phyloP scores from a whole-genome alignment of 30 jellyfish, hydroid and myxozoan species.

The Euphysa ruthae region DNA sequence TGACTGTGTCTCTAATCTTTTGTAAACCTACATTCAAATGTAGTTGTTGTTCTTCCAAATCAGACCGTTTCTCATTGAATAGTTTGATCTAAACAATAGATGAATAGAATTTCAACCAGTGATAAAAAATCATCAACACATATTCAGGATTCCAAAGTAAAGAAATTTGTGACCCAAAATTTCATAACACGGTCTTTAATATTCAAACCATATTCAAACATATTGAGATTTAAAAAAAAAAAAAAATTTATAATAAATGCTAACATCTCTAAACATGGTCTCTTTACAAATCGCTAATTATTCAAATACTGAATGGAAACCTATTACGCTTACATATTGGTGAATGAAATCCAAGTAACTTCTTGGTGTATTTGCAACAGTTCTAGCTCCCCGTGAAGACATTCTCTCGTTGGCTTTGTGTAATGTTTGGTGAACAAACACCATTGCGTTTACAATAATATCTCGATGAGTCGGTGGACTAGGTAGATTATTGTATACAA shows the following conservation, averaged over 20 bases:
- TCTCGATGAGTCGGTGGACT: slow-evolving; percentile 98
- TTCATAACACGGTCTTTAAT: no score
- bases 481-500: slow-evolving; percentile 72
- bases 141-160: no score
- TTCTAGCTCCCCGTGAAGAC: slow-evolving; percentile 87
- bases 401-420: slow-evolving; percentile 78
- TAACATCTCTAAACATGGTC: no score
- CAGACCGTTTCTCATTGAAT: slow-evolving; percentile 92
- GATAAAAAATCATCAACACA: no score
- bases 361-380: slow-evolving; percentile 95
- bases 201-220: no score
- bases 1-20: slow-evolving; percentile 89
- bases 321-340: slow-evolving; percentile 69
- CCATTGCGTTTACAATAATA: slow-evolving; percentile 95
- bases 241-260: no score
- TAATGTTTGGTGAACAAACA: slow-evolving; percentile 88
- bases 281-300: background rate
- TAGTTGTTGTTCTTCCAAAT: slow-evolving; percentile 91
- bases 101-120: background rate
- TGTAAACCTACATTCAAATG: slow-evolving; percentile 96
- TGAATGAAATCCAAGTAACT: slow-evolving; percentile 90
- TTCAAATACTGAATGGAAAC: no score
- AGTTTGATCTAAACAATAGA: slow-evolving; percentile 48
- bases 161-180: no score
- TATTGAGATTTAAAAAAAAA: background rate